phyloP scores from a whole-genome alignment of 2,113 vertebrate genomes.

The Malurus cyaneus region DNA sequence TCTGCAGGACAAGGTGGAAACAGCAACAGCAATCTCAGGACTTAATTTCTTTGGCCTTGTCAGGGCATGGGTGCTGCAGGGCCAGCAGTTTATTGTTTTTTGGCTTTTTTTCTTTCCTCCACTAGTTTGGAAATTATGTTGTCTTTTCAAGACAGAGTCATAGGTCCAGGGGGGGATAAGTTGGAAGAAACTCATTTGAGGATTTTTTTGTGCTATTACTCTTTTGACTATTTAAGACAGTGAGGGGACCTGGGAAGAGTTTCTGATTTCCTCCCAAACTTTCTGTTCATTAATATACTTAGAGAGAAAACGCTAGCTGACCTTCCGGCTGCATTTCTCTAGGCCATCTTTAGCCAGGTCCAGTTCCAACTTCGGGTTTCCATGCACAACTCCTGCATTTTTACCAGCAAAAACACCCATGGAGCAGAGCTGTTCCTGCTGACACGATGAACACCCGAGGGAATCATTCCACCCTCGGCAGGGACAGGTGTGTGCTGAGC shows the following conservation, averaged over 20 bases:
- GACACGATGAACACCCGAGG: fast-evolving
- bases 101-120: neutral
- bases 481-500: neutral
- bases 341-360: neutral
- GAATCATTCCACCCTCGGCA: neutral
- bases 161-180: neutral
- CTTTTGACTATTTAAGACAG: neutral
- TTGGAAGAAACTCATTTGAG: neutral
- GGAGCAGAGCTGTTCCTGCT: neutral
- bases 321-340: neutral
- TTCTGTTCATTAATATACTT: neutral
- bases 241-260: neutral
- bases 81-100: neutral
- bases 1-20: slow-evolving; percentile 55
- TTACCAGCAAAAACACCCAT: neutral
- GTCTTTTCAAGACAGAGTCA: slow-evolving; percentile 3
- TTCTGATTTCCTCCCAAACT: neutral
- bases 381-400: neutral
- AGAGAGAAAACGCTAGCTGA: neutral
- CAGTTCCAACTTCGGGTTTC: neutral
- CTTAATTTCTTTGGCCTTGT: slow-evolving; percentile 51
- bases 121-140: neutral
- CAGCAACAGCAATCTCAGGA: neutral
- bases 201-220: neutral
- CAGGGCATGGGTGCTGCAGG: neutral